Conservation (phyloP, 1,140 invertebrate genomes). For the Leptoteleia sp. region DNA sequence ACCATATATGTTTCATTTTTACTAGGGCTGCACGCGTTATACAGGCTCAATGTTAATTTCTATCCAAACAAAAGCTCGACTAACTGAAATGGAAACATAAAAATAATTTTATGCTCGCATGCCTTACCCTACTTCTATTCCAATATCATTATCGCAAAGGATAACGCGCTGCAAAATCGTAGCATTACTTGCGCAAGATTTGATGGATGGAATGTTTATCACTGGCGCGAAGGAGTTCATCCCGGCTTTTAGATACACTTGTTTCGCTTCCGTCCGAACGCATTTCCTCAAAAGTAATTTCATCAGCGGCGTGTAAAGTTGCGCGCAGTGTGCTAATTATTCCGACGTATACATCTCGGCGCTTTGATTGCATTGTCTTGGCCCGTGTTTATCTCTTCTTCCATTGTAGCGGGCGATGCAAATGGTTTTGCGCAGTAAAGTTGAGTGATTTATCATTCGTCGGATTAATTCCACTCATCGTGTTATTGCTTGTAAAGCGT, state of each 20-base stretch:
- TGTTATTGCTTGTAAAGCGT: slow-evolving; percentile 51
- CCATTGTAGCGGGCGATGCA: slow-evolving; percentile 35
- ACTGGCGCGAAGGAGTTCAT: too few relatives aligned
- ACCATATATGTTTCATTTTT: too few relatives aligned
- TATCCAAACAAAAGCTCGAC: too few relatives aligned
- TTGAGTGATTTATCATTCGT: slow-evolving; percentile 58
- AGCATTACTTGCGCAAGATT: too few relatives aligned
- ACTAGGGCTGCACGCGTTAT: too few relatives aligned
- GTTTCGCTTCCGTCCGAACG: slow-evolving; percentile 5
- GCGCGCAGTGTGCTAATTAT: slow-evolving; percentile 32
- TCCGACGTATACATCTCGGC: slow-evolving; percentile 19
- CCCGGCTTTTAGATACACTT: slow-evolving; percentile 8
- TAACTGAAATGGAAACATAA: too few relatives aligned
- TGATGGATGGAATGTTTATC: too few relatives aligned
- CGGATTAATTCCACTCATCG: slow-evolving; percentile 52
- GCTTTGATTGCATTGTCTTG: slow-evolving; percentile 51
- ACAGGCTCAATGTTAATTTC: too few relatives aligned
- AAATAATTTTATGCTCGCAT: too few relatives aligned
- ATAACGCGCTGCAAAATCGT: too few relatives aligned
- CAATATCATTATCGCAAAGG: too few relatives aligned
- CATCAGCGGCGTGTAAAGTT: slow-evolving; percentile 18
- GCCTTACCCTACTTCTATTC: too few relatives aligned
- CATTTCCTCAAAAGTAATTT: slow-evolving; percentile 31
- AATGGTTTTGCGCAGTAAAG: slow-evolving; percentile 44
- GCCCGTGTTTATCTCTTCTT: slow-evolving; percentile 47